A percentile compares a stretch with the other conserved stretches of the same genome.
Evolutionary conservation across 2,113 vertebrate genomes (phyloP).

Genomic region (Turnix velox): DNA sequence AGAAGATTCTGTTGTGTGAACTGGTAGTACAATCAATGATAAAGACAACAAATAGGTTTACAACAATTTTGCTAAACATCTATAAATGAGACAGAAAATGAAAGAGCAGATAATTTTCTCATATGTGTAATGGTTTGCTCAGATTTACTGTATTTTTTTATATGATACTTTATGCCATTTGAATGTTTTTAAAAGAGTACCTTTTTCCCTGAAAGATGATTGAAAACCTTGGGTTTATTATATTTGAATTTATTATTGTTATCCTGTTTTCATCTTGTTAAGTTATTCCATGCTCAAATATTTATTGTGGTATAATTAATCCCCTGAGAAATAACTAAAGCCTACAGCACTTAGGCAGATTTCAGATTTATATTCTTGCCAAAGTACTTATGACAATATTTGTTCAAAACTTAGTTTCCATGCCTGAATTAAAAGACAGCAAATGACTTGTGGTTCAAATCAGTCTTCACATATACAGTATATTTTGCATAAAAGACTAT

Average conservation of each 20-base stretch:
- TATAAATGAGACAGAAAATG: background rate
- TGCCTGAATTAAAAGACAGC: background rate
- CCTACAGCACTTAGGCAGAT: background rate
- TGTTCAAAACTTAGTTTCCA: background rate
- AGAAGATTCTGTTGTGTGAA: background rate
- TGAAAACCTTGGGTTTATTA: background rate
- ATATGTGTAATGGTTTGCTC: fast-evolving
- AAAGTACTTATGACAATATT: background rate
- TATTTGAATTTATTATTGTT: background rate
- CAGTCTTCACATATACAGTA: background rate
- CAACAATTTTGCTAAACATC: background rate
- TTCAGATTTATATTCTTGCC: background rate
- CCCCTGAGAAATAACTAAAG: background rate
- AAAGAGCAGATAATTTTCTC: background rate
- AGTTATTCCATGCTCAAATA: background rate
- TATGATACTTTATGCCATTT: background rate
- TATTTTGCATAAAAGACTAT: background rate
- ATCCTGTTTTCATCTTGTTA: background rate
- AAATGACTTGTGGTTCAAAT: background rate
- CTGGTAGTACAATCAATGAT: background rate
- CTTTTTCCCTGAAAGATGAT: background rate
- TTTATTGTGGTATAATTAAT: background rate
- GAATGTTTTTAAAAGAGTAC: background rate
- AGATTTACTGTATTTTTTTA: background rate
- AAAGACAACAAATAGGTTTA: background rate